Evolutionary conservation across 2,888 invertebrate species (phyloP).

Genomic region (Ethmia dodecea): DNA sequence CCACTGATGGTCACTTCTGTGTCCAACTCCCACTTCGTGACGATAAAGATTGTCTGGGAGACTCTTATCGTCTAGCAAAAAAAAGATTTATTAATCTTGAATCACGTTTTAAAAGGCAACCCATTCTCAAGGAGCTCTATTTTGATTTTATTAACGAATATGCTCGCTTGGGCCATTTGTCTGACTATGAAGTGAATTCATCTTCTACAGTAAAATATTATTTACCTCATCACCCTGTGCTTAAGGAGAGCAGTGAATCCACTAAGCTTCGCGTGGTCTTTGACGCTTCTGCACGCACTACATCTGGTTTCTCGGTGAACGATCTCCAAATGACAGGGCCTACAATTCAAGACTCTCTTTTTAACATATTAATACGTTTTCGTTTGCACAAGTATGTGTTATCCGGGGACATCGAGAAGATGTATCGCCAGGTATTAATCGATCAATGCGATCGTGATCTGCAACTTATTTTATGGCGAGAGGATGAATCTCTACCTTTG

Average conservation of each 20-base stretch:
- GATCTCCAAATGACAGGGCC: conserved; percentile 13
- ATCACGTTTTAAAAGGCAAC: conserved; percentile 5
- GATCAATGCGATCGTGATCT: conserved; percentile 10
- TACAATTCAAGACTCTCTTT: conserved; percentile 10
- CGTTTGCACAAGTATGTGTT: conserved; percentile 16
- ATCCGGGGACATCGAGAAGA: conserved; percentile 19
- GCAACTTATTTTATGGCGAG: conserved; percentile 15
- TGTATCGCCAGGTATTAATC: conserved; percentile 8
- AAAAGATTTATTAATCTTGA: conserved; percentile 2
- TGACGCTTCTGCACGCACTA: conserved; percentile 4
- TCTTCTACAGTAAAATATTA: background rate
- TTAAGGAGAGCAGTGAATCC: background rate
- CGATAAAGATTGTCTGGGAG: background rate
- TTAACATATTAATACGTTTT: conserved; percentile 12
- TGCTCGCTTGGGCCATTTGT: background rate
- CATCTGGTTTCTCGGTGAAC: conserved; percentile 6
- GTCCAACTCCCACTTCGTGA: background rate
- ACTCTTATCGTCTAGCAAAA: background rate
- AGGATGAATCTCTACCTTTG: conserved; percentile 3
- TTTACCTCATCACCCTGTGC: background rate
- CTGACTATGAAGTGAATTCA: background rate
- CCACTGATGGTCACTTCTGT: background rate
- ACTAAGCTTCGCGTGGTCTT: conserved; percentile 1
- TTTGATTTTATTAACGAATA: conserved; percentile 6
- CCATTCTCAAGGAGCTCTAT: background rate